Percentiles rank a stretch among this genome's conserved stretches.
phyloP scores from a whole-genome alignment of 92 coral and sea anemone species.

The Blastomussa wellsi region DNA sequence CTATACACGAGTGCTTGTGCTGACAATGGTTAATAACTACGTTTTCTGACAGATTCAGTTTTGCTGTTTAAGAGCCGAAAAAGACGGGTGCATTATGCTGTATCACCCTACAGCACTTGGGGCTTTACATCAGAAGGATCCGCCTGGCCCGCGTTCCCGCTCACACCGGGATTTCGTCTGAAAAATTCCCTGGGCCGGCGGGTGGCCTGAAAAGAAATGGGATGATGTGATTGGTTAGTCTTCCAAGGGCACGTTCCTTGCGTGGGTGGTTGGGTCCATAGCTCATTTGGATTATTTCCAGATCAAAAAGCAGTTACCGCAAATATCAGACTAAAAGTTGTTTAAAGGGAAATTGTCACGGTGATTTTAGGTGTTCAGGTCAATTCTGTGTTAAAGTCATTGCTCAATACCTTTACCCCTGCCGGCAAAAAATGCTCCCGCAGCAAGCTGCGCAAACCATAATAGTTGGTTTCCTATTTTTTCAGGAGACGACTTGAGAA shows the following conservation, averaged over 20 bases:
- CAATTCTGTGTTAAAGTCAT: too few relatives aligned
- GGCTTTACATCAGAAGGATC: conserved; percentile 22
- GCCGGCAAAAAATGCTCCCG: too few relatives aligned
- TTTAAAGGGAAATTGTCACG: too few relatives aligned
- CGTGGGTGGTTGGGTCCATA: background rate
- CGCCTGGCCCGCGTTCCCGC: background rate
- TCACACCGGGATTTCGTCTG: background rate
- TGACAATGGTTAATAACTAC: background rate
- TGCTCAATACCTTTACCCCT: too few relatives aligned
- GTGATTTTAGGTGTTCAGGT: too few relatives aligned
- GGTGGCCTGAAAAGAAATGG: conserved; percentile 10
- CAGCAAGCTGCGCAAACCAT: too few relatives aligned
- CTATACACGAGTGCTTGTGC: background rate
- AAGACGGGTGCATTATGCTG: background rate
- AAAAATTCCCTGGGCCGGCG: conserved; percentile 41
- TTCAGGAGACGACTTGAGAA: too few relatives aligned
- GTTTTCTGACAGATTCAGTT: background rate
- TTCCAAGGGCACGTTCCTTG: background rate
- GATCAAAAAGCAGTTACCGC: background rate
- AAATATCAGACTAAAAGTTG: background rate
- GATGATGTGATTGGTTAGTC: background rate
- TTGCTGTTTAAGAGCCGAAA: background rate
- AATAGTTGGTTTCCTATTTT: too few relatives aligned
- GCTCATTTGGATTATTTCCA: background rate
- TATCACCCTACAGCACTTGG: conserved; percentile 12